Percentiles rank a stretch among this genome's conserved stretches.
Conservation (phyloP, 2,113 vertebrate genomes). For the Onychostruthus taczanowskii region DNA sequence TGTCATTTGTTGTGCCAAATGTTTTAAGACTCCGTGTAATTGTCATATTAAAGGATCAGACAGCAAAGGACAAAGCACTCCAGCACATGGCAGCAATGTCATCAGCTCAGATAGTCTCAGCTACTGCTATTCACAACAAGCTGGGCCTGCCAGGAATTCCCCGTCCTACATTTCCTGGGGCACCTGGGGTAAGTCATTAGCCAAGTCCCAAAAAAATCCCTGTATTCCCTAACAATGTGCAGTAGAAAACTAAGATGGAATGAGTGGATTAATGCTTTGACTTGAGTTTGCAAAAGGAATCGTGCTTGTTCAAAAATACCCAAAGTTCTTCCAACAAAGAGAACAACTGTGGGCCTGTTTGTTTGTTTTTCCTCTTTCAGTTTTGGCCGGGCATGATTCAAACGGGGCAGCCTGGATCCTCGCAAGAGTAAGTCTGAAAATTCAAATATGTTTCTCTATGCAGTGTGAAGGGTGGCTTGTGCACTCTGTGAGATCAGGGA, state of each 20-base stretch:
- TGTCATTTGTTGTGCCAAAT: slow-evolving; percentile 46
- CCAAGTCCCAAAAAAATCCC: background rate
- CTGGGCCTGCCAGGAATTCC: slow-evolving; percentile 97
- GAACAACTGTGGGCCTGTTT: slow-evolving; percentile 33
- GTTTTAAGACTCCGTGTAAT: slow-evolving; percentile 84
- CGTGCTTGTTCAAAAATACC: slow-evolving; percentile 1
- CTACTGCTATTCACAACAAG: slow-evolving; percentile 99
- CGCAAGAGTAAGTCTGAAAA: slow-evolving; percentile 92
- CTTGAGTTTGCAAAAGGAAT: slow-evolving; percentile 23
- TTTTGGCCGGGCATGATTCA: slow-evolving; percentile 99
- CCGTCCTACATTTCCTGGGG: slow-evolving; percentile 93
- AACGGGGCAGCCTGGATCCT: slow-evolving; percentile 95
- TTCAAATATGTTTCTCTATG: background rate
- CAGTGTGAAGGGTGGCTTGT: background rate
- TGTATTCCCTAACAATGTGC: slow-evolving; percentile 12
- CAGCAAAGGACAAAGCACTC: slow-evolving; percentile 99
- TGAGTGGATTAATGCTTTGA: slow-evolving; percentile 39
- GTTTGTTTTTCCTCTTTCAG: slow-evolving; percentile 73
- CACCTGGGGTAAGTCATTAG: slow-evolving; percentile 89
- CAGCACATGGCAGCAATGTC: slow-evolving; percentile 99
- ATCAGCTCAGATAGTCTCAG: slow-evolving; percentile 98
- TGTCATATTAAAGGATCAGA: slow-evolving; percentile 97
- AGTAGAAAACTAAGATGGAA: background rate
- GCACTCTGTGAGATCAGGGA: background rate
- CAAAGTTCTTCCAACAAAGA: background rate